Conservation (phyloP, 2,797 vertebrate genomes). For the Syngnathus rostellatus region DNA sequence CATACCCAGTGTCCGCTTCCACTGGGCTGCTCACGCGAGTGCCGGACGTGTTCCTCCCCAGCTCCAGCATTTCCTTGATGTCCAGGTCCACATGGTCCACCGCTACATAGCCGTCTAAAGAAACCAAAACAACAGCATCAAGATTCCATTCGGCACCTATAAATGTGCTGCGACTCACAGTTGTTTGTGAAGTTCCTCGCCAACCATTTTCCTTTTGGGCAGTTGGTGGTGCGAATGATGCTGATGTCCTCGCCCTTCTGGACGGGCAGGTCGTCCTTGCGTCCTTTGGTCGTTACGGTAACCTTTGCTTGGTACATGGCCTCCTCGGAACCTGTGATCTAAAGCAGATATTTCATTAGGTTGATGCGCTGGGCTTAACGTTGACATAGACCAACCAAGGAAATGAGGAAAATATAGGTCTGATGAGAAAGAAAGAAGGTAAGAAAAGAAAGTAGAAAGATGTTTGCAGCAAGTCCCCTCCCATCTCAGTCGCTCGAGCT, state of each 20-base stretch:
- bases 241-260: slow-evolving; percentile 57
- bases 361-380: neutral
- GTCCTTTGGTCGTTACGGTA: slow-evolving; percentile 46
- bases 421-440: neutral
- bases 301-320: slow-evolving; percentile 54
- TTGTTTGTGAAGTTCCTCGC: slow-evolving; percentile 60
- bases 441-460: neutral
- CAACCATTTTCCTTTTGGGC: slow-evolving; percentile 66
- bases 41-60: slow-evolving; percentile 52
- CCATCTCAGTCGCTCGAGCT: slow-evolving; percentile 8
- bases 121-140: slow-evolving; percentile 1
- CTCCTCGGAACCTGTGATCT: slow-evolving; percentile 71
- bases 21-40: slow-evolving; percentile 8
- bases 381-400: neutral
- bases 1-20: slow-evolving; percentile 50
- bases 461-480: slow-evolving; percentile 30
- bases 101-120: slow-evolving; percentile 62
- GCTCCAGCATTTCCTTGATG: slow-evolving; percentile 60
- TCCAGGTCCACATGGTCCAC: slow-evolving; percentile 59
- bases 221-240: slow-evolving; percentile 58
- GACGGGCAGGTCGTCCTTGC: slow-evolving; percentile 50
- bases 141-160: neutral
- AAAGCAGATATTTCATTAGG: slow-evolving; percentile 7
- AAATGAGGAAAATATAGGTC: neutral
- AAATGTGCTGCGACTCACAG: slow-evolving; percentile 65